Evolutionary conservation across 2,113 vertebrate species (phyloP).

Genomic region (Panthera tigris): DNA sequence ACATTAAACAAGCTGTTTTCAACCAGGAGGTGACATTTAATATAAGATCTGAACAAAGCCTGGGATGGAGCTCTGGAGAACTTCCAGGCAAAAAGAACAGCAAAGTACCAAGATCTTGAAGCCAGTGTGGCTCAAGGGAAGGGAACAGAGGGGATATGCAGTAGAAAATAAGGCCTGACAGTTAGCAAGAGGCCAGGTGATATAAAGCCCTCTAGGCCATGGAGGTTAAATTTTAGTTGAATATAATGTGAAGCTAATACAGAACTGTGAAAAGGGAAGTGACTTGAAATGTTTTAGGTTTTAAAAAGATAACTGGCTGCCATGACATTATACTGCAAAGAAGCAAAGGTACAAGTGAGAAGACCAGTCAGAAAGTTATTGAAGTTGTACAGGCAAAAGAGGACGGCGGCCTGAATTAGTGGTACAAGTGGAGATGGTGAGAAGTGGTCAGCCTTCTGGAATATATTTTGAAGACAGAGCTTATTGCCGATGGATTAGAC

Average conservation of each 20-base stretch:
- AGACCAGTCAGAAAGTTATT: not conserved
- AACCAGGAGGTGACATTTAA: not conserved
- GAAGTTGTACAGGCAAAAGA: not conserved
- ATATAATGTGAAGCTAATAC: not conserved
- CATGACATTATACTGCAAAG: not conserved
- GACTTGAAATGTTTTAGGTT: not conserved
- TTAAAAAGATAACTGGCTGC: not conserved
- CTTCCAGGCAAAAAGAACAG: not conserved
- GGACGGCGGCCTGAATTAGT: not conserved
- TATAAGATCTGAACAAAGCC: not conserved
- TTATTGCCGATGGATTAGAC: not conserved
- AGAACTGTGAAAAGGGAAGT: not conserved
- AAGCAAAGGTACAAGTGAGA: not conserved
- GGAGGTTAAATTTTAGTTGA: not conserved
- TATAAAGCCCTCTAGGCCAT: not conserved
- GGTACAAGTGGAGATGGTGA: not conserved
- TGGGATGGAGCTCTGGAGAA: not conserved
- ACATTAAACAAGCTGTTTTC: conserved; percentile 31
- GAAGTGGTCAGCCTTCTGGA: not conserved
- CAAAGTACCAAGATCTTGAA: not conserved
- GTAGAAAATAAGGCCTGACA: not conserved
- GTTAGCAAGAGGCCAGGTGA: not conserved
- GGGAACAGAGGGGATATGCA: not conserved
- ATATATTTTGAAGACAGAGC: not conserved
- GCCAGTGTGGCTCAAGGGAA: not conserved